A percentile compares a stretch with the other conserved stretches of the same genome.
Conservation (phyloP, 2,888 invertebrate species). For the Elegia similella region DNA sequence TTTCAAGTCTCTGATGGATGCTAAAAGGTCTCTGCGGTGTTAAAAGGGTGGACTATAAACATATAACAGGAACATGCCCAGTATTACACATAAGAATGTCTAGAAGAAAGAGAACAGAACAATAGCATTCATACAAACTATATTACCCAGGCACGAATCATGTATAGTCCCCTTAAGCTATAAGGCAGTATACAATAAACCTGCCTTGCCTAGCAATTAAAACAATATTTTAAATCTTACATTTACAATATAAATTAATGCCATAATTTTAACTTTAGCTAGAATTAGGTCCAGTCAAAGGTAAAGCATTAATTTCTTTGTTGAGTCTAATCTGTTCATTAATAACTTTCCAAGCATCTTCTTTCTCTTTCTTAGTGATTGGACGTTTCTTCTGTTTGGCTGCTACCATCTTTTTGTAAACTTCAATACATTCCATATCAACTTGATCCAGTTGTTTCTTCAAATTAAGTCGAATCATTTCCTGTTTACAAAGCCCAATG, state of each 20-base stretch:
- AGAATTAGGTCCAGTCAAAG: conserved; percentile 73
- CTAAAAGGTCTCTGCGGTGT: no score
- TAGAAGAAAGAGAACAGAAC: no score
- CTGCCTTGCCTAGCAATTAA: no score
- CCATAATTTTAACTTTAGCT: conserved; percentile 50
- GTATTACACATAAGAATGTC: no score
- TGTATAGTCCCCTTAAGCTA: no score
- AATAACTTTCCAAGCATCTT: conserved; percentile 87
- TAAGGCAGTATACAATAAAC: no score
- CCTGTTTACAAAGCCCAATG: conserved; percentile 87
- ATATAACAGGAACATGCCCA: no score
- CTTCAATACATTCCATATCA: conserved; percentile 90
- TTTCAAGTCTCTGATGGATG: no score
- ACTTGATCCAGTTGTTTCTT: conserved; percentile 88
- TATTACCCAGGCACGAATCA: no score
- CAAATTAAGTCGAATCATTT: conserved; percentile 89
- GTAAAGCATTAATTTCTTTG: conserved; percentile 75
- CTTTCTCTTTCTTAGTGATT: conserved; percentile 89
- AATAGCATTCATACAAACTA: no score
- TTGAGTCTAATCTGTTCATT: conserved; percentile 84
- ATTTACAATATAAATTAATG: not conserved
- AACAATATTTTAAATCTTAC: no score
- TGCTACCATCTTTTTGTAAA: conserved; percentile 90
- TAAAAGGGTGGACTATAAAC: no score
- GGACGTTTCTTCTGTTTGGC: conserved; percentile 91